Base-by-base conservation (phyloP, 2,113 vertebrate genomes). In the Anguilla rostrata region DNA sequence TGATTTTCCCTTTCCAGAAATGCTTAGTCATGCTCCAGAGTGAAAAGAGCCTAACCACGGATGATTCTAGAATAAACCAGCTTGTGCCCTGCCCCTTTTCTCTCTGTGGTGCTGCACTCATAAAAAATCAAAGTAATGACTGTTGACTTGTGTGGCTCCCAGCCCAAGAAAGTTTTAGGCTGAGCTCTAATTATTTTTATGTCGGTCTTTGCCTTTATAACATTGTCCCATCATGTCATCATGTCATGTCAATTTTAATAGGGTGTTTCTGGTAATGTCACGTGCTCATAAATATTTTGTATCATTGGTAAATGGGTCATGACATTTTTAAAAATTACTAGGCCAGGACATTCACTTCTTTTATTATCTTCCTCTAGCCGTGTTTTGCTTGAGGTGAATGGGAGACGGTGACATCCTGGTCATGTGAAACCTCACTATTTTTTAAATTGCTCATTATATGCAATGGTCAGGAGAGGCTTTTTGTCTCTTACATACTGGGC, bases 121-220 rank as follows among this genome's bases (percentile, higher is more conserved):
- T 20, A 39, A 14, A 84, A 60, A 43, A 84, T 66, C 41, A 87
- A 81, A 87, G 34, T 57, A 82, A 56, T 43, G 83, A 34, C 75
- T 83, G 87, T 86, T 60, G 66, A 7, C n/a, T 26, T 39, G 63
- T 83, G 53, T 83, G 71, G 81, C 84, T 85, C 26, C n/a, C 63
- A 85, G 71, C 86, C 87, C 56, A 53, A 83, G 87, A 88, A 88
- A 81, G 66, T 85, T 41, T 84, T n/a, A 90, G 83, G 81, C 49
- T 20, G 87, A 90, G 89, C 89, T 87, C 75, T 86, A 87, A 90
- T 88, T 88, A 87, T 89, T 86, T 84, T 85, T 86, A 88, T 88
- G 87, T 90, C 87, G 89, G 71, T 86, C 85, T 87, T 85, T 85
- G 87, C 86, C 34, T 49, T 88, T 86, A 86, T 84, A 86, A 87